Percentiles rank a stretch among this genome's conserved stretches.
Evolutionary conservation across 2,888 invertebrate species (phyloP).

Genomic region (Vannuccia rotundouncinata): DNA sequence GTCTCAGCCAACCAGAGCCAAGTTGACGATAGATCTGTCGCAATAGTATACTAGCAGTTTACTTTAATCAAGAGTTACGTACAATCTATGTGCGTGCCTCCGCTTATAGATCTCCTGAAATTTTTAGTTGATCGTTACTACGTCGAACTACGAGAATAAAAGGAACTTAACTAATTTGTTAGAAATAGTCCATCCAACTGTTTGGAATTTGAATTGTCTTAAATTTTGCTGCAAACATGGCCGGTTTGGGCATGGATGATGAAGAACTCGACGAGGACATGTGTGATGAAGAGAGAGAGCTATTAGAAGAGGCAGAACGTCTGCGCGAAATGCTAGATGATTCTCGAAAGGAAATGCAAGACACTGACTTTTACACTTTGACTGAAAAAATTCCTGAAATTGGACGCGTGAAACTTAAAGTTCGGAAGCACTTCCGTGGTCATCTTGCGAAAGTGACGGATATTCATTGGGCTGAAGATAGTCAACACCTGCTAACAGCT

Average conservation of each 20-base stretch:
- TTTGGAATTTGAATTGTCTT: not conserved
- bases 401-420: constrained; percentile 35
- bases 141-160: not conserved
- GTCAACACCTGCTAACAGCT: constrained; percentile 33
- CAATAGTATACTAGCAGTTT: not conserved
- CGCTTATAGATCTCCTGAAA: not conserved
- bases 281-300: constrained; percentile 34
- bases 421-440: constrained; percentile 36
- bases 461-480: constrained; percentile 35
- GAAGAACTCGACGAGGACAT: constrained; percentile 31
- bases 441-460: constrained; percentile 37
- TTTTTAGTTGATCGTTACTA: not conserved
- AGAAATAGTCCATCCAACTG: not conserved
- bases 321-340: constrained; percentile 30
- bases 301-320: constrained; percentile 28
- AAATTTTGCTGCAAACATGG: not conserved
- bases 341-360: constrained; percentile 35
- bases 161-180: not conserved
- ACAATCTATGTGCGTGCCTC: not conserved
- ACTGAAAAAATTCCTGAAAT: constrained; percentile 35
- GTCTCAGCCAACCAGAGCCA: constrained; percentile 2
- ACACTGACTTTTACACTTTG: constrained; percentile 34
- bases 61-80: not conserved
- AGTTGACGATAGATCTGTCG: not conserved
- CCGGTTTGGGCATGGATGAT: not conserved